Evolutionary conservation across 2,888 invertebrate genomes (phyloP).

Genomic region (Lasioglossum morio): DNA sequence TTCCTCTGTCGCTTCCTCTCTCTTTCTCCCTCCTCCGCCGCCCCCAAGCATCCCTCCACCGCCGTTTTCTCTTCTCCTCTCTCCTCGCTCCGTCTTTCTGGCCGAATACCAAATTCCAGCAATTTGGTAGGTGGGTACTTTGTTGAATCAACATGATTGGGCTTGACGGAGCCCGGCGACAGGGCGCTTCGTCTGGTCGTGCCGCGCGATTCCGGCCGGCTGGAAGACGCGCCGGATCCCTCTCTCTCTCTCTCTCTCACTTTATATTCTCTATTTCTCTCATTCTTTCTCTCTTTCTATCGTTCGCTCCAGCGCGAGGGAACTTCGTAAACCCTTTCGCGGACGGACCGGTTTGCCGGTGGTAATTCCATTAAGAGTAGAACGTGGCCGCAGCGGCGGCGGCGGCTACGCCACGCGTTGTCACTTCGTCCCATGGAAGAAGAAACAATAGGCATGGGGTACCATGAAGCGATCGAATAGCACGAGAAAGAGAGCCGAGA

Average conservation of each 20-base stretch:
- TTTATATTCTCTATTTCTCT: background rate
- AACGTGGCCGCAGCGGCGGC: constrained; percentile 1
- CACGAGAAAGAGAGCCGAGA: background rate
- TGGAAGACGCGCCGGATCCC: constrained; percentile 10
- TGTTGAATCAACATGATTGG: constrained; percentile 85
- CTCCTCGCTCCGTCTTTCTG: constrained; percentile 77
- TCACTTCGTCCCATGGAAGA: constrained; percentile 36
- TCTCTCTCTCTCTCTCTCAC: background rate
- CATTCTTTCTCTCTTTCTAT: background rate
- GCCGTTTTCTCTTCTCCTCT: constrained; percentile 30
- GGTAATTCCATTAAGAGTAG: constrained; percentile 55
- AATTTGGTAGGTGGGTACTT: constrained; percentile 84
- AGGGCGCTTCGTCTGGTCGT: constrained; percentile 52
- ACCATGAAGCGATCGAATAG: background rate
- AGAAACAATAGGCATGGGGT: background rate
- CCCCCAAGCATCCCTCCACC: background rate
- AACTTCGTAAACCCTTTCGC: constrained; percentile 56
- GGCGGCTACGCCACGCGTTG: constrained; percentile 24
- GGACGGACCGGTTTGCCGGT: constrained; percentile 55
- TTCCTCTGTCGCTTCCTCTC: constrained; percentile 51
- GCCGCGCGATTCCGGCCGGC: constrained; percentile 39
- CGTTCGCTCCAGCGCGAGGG: background rate
- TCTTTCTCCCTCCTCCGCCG: constrained; percentile 43
- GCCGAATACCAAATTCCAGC: constrained; percentile 85
- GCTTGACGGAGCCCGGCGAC: constrained; percentile 80